These are phyloP conservation scores for Caenorhabditis sp. DNA, from an alignment of 2,888 invertebrate species.

Conservation along the genomic window DNA sequence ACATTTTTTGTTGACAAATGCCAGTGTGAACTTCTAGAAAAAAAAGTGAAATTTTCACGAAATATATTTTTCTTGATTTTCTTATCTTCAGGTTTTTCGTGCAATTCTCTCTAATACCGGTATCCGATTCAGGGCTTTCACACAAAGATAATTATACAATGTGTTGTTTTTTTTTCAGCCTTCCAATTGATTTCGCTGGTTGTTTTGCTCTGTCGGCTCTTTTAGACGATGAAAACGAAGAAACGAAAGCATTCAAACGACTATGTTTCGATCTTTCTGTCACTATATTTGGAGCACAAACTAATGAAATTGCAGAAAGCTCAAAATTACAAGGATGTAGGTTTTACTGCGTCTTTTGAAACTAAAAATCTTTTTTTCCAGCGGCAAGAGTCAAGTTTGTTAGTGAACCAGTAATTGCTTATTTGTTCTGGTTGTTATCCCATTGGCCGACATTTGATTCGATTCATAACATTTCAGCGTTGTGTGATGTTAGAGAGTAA, in stretches of 20 bases:
- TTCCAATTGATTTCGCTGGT: constrained; percentile 37
- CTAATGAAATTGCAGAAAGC: neutral
- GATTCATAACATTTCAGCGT: constrained; percentile 6
- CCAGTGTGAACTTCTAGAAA: no score
- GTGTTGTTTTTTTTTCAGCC: neutral
- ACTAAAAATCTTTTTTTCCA: neutral
- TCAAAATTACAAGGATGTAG: neutral
- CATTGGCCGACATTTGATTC: constrained; percentile 9
- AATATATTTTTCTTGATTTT: no score
- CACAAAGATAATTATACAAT: no score
- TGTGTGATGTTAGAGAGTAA: constrained; percentile 38
- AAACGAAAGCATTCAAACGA: constrained; percentile 5
- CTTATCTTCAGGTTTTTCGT: no score
- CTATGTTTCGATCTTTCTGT: neutral
- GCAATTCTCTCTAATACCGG: no score
- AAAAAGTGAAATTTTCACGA: no score
- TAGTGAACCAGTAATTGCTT: constrained; percentile 28
- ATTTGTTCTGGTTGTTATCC: constrained; percentile 25
- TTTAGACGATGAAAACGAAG: constrained; percentile 19
- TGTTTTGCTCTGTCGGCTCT: constrained; percentile 25
- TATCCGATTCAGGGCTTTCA: no score
- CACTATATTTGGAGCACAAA: neutral
- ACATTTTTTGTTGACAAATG: no score
- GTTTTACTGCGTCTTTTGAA: neutral
- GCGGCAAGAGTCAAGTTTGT: constrained; percentile 11